phyloP scores from a whole-genome alignment of 1,140 invertebrate genomes.

The Ostrea denselamellosa region DNA sequence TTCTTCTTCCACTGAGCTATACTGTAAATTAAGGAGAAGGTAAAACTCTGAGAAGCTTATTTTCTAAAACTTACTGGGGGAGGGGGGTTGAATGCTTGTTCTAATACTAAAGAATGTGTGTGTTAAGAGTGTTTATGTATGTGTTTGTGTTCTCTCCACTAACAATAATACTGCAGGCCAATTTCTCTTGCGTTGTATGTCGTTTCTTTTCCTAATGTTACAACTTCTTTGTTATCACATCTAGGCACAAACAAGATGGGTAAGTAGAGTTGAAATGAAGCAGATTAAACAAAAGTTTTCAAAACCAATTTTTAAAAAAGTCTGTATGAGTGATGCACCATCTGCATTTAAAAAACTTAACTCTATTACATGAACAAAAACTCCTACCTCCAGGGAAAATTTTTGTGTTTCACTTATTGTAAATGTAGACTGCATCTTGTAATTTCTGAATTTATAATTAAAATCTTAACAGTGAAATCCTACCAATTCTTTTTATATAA shows the following conservation, averaged over 20 bases:
- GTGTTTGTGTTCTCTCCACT: conserved; percentile 6
- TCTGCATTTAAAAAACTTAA: conserved; percentile 38
- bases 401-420: conserved; percentile 31
- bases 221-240: conserved; percentile 36
- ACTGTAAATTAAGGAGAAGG: neutral
- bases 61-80: neutral
- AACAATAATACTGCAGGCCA: conserved; percentile 10
- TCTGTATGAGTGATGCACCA: conserved; percentile 31
- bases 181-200: neutral
- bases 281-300: conserved; percentile 13
- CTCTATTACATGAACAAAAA: neutral
- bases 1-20: neutral
- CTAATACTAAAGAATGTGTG: conserved; percentile 14
- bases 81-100: neutral
- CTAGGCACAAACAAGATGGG: conserved; percentile 33
- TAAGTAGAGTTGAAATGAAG: conserved; percentile 21
- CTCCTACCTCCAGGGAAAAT: conserved; percentile 9
- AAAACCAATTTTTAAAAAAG: neutral
- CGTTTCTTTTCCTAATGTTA: conserved; percentile 26
- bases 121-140: conserved; percentile 2
- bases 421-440: conserved; percentile 17
- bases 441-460: conserved; percentile 12
- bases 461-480: conserved; percentile 7
- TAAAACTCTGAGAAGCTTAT: neutral
- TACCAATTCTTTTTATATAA: conserved; percentile 17